Evolutionary conservation across 1,140 invertebrate genomes (phyloP).

Genomic region (Gonatopus flavifemur): DNA sequence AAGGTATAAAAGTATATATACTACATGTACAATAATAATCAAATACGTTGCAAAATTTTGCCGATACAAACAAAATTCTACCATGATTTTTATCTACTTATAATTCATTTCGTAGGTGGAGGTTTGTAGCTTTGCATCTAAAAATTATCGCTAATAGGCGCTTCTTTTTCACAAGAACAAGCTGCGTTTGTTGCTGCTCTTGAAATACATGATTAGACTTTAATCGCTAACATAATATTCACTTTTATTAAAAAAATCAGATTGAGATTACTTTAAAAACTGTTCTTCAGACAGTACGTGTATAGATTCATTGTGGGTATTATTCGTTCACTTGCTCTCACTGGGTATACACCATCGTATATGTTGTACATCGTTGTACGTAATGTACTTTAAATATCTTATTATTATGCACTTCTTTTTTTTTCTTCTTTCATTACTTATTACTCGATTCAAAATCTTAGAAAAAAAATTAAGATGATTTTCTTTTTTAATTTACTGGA

Average conservation of each 20-base stretch:
- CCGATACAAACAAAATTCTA: constrained; percentile 21
- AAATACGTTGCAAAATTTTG: constrained; percentile 17
- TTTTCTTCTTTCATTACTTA: no score
- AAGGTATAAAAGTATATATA: constrained; percentile 20
- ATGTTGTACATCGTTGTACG: constrained; percentile 20
- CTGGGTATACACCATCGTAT: constrained; percentile 38
- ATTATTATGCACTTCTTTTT: constrained; percentile 50
- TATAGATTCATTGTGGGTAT: constrained; percentile 10
- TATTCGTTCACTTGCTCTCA: constrained; percentile 22
- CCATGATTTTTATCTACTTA: constrained; percentile 26
- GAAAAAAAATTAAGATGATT: no score
- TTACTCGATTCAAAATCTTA: no score
- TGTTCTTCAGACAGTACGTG: constrained; percentile 37
- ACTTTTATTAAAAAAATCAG: constrained; percentile 41
- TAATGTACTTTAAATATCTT: constrained; percentile 34
- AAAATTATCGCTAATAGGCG: constrained; percentile 44
- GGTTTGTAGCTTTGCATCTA: constrained; percentile 32
- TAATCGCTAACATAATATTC: constrained; percentile 43
- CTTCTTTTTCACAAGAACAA: constrained; percentile 23
- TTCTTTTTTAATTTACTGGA: no score
- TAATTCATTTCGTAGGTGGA: constrained; percentile 29
- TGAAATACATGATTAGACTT: constrained; percentile 36
- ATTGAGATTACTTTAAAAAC: constrained; percentile 35
- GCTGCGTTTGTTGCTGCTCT: no score
- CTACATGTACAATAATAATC: constrained; percentile 26